Evolutionary conservation across 64 coral and sea anemone species (phyloP).

Genomic region (Exaiptasia diaphana): DNA sequence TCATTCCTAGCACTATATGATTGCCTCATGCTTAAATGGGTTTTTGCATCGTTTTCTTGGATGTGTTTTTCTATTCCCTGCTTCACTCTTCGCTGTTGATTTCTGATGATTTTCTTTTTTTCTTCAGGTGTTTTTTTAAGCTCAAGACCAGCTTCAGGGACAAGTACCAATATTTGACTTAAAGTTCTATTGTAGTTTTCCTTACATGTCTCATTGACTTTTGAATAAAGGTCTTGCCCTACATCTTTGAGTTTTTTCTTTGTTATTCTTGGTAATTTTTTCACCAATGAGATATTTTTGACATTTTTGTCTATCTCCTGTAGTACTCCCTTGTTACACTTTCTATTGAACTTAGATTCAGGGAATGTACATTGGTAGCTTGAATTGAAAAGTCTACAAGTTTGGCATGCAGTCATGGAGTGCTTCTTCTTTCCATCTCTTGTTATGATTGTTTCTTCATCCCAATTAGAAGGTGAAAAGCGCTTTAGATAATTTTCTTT

Average conservation of each 20-base stretch:
- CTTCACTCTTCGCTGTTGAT: slow-evolving; percentile 15
- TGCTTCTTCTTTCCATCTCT: neutral
- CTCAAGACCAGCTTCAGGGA: neutral
- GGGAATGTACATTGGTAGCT: neutral
- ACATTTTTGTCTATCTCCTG: neutral
- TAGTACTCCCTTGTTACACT: neutral
- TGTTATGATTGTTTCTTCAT: neutral
- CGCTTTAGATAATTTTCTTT: neutral
- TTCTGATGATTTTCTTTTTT: slow-evolving; percentile 17
- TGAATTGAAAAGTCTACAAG: neutral
- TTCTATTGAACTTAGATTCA: neutral
- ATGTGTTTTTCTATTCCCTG: neutral
- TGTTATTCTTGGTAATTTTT: neutral
- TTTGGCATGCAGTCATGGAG: neutral
- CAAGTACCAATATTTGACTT: neutral
- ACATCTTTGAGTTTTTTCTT: slow-evolving; percentile 26
- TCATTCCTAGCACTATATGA: neutral
- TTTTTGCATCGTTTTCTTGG: neutral
- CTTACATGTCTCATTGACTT: slow-evolving; percentile 16
- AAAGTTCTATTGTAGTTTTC: neutral
- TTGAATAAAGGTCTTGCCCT: slow-evolving; percentile 18
- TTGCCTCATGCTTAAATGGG: neutral
- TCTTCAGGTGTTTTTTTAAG: neutral
- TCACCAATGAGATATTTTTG: too few relatives aligned
- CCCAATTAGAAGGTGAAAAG: neutral